These are phyloP conservation scores for Zaprionus tsacasi DNA, from an alignment of 1,140 invertebrate species.

Conservation along the genomic window DNA sequence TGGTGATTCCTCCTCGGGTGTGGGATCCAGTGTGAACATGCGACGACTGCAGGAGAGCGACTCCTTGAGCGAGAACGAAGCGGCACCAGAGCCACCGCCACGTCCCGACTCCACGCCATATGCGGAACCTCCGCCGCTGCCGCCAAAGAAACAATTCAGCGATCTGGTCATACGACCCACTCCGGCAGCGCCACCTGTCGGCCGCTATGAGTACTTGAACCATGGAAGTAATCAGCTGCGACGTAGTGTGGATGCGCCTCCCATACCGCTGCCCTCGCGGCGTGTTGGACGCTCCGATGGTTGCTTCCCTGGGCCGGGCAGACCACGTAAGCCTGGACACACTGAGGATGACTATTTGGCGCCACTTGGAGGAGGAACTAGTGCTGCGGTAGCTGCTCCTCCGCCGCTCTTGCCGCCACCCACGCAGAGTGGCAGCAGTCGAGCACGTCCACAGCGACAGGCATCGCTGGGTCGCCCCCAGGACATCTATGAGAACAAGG, in stretches of 20 bases:
- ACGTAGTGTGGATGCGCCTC: constrained; percentile 84
- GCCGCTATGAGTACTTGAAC: constrained; percentile 73
- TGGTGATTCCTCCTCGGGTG: constrained; percentile 55
- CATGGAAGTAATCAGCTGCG: constrained; percentile 42
- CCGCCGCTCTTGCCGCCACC: constrained; percentile 76
- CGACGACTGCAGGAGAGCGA: constrained; percentile 82
- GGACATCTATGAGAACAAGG: constrained; percentile 81
- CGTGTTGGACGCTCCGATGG: constrained; percentile 86
- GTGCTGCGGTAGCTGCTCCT: constrained; percentile 9
- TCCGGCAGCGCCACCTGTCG: constrained; percentile 40
- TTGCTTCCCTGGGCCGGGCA: constrained; percentile 84
- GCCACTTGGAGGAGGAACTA: constrained; percentile 74
- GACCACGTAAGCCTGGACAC: constrained; percentile 84
- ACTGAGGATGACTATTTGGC: constrained; percentile 88
- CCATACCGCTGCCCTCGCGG: constrained; percentile 87
- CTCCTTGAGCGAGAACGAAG: constrained; percentile 84
- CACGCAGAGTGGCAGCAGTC: constrained; percentile 52
- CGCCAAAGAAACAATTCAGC: constrained; percentile 90
- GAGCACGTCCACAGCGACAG: constrained; percentile 67
- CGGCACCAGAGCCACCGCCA: constrained; percentile 89
- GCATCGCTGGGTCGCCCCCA: constrained; percentile 62
- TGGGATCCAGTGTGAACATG: constrained; percentile 83
- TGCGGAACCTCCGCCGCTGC: constrained; percentile 91
- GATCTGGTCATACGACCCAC: constrained; percentile 83
- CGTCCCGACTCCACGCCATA: constrained; percentile 85